These are phyloP conservation scores for Drosophila acutilabella DNA, from an alignment of 2,888 invertebrate genomes.

Conservation along the genomic window DNA sequence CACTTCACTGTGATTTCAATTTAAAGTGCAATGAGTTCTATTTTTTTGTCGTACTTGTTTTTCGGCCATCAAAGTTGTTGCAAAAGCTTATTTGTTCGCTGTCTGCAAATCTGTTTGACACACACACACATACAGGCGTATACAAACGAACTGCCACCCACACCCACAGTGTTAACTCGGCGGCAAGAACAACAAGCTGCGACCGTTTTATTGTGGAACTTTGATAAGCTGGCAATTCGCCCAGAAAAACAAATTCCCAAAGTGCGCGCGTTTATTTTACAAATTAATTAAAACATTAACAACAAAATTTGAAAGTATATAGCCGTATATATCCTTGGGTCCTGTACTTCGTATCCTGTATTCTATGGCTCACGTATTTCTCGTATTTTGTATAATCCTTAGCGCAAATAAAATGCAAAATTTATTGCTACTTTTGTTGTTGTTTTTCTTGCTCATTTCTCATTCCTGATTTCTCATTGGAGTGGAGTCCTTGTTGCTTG, in stretches of 20 bases:
- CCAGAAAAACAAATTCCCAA: slow-evolving; percentile 29
- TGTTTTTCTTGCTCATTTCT: slow-evolving; percentile 10
- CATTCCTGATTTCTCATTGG: slow-evolving; percentile 4
- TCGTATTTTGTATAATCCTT: slow-evolving; percentile 46
- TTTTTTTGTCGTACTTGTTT: slow-evolving; percentile 26
- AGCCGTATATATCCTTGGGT: slow-evolving; percentile 14
- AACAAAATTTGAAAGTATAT: slow-evolving; percentile 28
- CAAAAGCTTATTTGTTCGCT: slow-evolving; percentile 70
- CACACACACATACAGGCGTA: slow-evolving; percentile 30
- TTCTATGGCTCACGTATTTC: slow-evolving; percentile 20
- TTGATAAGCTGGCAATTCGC: slow-evolving; percentile 45
- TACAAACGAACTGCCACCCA: background rate
- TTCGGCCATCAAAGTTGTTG: slow-evolving; percentile 45
- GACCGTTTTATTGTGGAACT: slow-evolving; percentile 49
- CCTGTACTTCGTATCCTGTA: background rate
- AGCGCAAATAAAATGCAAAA: slow-evolving; percentile 68
- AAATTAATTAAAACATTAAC: slow-evolving; percentile 76
- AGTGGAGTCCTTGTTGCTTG: background rate
- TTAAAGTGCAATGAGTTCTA: slow-evolving; percentile 67
- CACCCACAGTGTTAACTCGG: background rate
- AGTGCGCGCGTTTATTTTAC: slow-evolving; percentile 50
- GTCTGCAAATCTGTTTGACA: slow-evolving; percentile 69
- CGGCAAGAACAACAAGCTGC: background rate
- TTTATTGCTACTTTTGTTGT: slow-evolving; percentile 51
- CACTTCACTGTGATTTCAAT: slow-evolving; percentile 71